Evolutionary conservation across 2,888 invertebrate species (phyloP), one percentile per base, ranked within the genome.

Genomic region (Drymonia ruficornis): DNA sequence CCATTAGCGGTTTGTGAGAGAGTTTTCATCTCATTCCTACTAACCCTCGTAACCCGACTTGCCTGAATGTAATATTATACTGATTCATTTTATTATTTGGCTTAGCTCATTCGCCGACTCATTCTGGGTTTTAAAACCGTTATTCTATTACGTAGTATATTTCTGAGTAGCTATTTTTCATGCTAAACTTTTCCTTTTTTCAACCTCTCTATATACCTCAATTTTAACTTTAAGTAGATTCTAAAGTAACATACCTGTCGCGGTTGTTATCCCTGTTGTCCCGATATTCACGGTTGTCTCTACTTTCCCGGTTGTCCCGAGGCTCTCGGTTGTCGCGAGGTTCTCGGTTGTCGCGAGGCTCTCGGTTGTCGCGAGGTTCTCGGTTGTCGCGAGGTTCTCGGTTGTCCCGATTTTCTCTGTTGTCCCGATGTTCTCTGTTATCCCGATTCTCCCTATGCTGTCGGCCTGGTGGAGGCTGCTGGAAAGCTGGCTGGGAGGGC

Each of bases 391-490:
- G 31, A 40, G 5, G 7, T 40, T 38, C 46, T 28, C 74, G 15
- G 34, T 55, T 67, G 29, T 71, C 31, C 12, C 31, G 31, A 40
- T 7, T 40, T 40, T 38, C 47, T 29, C 67, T 48, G 34, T 59
- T 55, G 12, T 66, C 61, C 6, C 43, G 8, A 19, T 12, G 18
- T 2, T 43, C 43, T 13, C 43, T 2, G 19, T 42, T 42, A 11
- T 67, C 61, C 9, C 43, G 16, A 12, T 43, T 18, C 18, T 43
- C 43, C 19, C 43, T 8, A 12, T 71, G 36, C 56, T 53, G 13
- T 64, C 61, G 59, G 6, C 65, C 51, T 13, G 71, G 63, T 13
- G 72, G 64, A 7, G 54, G 53, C 52, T 61, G 58, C 55, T 55
- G 62, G 63, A 43, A 50, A 50, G 64, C 19, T 16, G 47, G 18